Base-by-base conservation (phyloP, 2,797 vertebrate species). In the Phoxinus dragarum region DNA sequence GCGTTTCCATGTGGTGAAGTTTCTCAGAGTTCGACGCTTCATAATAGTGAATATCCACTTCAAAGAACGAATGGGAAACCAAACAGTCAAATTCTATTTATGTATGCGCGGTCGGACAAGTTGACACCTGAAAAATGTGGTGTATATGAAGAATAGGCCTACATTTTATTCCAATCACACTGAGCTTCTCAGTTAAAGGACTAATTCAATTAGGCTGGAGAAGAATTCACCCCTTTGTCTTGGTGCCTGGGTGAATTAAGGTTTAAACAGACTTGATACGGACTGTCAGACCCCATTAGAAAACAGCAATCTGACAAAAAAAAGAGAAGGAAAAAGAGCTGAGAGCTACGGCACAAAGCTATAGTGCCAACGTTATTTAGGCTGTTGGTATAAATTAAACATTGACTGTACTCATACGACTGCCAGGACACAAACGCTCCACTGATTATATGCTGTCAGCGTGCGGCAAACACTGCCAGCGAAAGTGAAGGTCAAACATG, bases 131-230 rank as follows among this genome's bases (percentile, higher is more conserved):
- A 81, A 56, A 78, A 69, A 56, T 11, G 14, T 3, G 9, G 19
- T 27, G 47, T 23, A 3, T 36, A 71, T 44, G n/a, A 67, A 80
- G 17, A 67, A 80, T 44, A 80, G 42, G 40, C 61, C 59, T 49
- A 67, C 3, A 49, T 67, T 80, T 67, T 31, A 67, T 88, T 88
- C 84, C 14, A 64, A 76, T 88, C 81, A 84, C 87, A 86, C 71
- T 31, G 61, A 67, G 49, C 42, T 42, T 74, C 82, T 86, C 80
- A 82, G 80, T 84, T 89, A 78, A 56, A 86, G 84, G 85, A 87
- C 85, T 89, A 88, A 89, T 90, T 87, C 68, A 86, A 88, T 89
- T 85, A 88, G 54, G 34, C 71, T 61, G 17, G 80, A 86, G 78
- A 88, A 84, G 82, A 88, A 88, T 79, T 79, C 80, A 67, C n/a